phyloP scores from a whole-genome alignment of 2,888 invertebrate genomes.

The Elysia crispata region DNA sequence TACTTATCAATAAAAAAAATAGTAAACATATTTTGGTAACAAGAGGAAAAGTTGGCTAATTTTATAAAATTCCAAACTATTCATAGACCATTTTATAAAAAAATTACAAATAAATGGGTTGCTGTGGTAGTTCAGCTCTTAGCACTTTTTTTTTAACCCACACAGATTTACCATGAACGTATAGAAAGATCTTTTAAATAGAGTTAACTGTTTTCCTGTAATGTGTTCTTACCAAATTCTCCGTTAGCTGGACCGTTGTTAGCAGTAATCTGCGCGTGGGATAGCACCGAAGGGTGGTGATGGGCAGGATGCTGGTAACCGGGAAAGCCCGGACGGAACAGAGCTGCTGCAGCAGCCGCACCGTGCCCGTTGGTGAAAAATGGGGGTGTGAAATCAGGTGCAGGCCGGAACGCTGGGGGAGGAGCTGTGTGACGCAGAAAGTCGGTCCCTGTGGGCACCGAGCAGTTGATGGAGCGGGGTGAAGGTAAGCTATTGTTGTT shows the following conservation, averaged over 20 bases:
- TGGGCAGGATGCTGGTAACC: conserved; percentile 73
- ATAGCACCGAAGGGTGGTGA: conserved; percentile 69
- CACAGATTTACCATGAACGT: too few species aligned
- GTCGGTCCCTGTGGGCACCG: conserved; percentile 59
- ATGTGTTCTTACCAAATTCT: conserved; percentile 56
- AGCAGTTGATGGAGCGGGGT: conserved; percentile 50
- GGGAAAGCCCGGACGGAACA: conserved; percentile 74
- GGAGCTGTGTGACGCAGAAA: conserved; percentile 70
- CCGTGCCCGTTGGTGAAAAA: conserved; percentile 76
- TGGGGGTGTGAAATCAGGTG: conserved; percentile 73
- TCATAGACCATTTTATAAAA: too few species aligned
- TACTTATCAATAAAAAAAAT: too few species aligned
- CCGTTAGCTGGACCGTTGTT: conserved; percentile 70
- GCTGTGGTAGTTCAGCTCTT: too few species aligned
- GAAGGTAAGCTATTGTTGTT: conserved; percentile 44
- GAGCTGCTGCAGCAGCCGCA: conserved; percentile 26
- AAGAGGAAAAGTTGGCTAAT: too few species aligned
- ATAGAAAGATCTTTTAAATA: too few species aligned
- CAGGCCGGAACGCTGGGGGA: conserved; percentile 69
- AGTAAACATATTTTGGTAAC: too few species aligned
- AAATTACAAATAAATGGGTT: too few species aligned
- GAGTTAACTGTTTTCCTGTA: neutral
- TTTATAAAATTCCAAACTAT: too few species aligned
- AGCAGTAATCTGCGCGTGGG: conserved; percentile 66
- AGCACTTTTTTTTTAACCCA: too few species aligned